phyloP scores from a whole-genome alignment of 2,113 vertebrate genomes.

The Menura novaehollandiae region DNA sequence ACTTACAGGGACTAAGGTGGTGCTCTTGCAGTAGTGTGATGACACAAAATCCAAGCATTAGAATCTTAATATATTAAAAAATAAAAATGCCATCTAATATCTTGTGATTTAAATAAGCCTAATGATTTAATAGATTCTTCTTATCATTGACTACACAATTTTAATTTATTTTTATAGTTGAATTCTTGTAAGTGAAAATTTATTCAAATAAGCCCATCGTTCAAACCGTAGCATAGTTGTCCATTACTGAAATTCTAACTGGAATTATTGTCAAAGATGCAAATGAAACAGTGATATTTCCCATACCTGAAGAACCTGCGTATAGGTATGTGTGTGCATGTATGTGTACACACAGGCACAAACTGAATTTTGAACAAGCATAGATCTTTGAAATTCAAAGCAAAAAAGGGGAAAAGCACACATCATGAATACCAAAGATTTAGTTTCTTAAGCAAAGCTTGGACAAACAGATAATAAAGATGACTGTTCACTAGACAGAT shows the following conservation, averaged over 20 bases:
- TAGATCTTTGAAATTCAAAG: background rate
- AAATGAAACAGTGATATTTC: background rate
- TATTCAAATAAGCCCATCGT: background rate
- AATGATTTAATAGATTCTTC: background rate
- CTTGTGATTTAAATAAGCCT: background rate
- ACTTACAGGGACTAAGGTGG: background rate
- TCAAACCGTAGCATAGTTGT: background rate
- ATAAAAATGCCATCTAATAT: background rate
- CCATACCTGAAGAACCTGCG: background rate
- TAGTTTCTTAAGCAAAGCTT: background rate
- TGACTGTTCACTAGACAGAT: background rate
- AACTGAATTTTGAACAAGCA: background rate
- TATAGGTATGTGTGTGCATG: background rate
- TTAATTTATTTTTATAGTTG: background rate
- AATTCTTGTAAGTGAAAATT: background rate
- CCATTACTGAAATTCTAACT: background rate
- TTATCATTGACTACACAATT: background rate
- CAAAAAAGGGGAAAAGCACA: background rate
- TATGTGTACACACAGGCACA: background rate
- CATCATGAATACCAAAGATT: background rate
- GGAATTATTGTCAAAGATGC: background rate
- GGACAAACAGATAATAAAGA: background rate
- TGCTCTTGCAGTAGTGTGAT: background rate
- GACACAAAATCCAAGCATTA: background rate
- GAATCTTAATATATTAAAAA: background rate